Percentiles rank a stretch among this genome's conserved stretches.
These are phyloP conservation scores for Morone chrysops DNA, from an alignment of 2,113 vertebrate genomes.

Conservation along the genomic window DNA sequence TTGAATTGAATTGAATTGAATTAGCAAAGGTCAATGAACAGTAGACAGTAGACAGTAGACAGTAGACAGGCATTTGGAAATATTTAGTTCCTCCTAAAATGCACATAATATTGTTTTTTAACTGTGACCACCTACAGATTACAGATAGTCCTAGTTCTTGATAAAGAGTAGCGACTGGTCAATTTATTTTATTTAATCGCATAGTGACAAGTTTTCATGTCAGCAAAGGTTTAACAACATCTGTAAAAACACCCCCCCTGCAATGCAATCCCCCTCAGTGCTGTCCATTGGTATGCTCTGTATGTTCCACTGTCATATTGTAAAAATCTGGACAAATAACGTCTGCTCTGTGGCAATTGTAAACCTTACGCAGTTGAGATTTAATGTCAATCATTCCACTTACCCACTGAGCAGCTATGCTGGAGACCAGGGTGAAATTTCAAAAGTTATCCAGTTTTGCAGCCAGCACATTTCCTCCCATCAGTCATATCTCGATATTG, in stretches of 20 bases:
- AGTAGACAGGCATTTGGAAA: background rate
- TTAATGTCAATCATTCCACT: background rate
- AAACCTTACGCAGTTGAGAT: rapidly evolving
- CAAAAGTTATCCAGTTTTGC: background rate
- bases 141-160: background rate
- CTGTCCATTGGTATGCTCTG: background rate
- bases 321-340: background rate
- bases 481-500: background rate
- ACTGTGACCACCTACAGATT: background rate
- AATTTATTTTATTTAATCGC: background rate
- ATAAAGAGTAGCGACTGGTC: background rate
- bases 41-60: background rate
- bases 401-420: background rate
- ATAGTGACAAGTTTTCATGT: background rate
- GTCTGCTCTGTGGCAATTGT: background rate
- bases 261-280: background rate
- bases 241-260: background rate
- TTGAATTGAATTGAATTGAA: no score
- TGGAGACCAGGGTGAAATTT: background rate
- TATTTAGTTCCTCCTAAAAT: background rate
- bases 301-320: background rate
- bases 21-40: background rate
- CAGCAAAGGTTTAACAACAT: background rate
- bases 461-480: background rate
- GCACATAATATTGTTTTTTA: background rate